Evolutionary conservation across 2,113 vertebrate species (phyloP).

Genomic region (Turnix velox): DNA sequence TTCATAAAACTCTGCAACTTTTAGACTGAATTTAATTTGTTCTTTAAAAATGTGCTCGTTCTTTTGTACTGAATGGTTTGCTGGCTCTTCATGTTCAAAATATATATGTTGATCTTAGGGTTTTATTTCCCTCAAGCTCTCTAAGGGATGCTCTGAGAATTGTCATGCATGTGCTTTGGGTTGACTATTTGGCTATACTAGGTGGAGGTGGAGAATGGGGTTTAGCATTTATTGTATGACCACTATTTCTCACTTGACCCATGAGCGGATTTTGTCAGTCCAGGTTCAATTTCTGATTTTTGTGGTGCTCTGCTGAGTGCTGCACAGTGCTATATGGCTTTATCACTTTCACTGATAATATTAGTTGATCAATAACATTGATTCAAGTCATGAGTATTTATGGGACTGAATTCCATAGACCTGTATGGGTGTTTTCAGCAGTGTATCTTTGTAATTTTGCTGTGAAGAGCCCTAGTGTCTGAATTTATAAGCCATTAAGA

Average conservation of each 20-base stretch:
- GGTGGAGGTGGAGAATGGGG: neutral
- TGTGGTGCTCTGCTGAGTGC: fast-evolving
- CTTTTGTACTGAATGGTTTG: neutral
- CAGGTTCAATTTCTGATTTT: neutral
- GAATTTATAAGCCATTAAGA: neutral
- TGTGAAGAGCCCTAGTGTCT: neutral
- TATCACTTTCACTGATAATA: neutral
- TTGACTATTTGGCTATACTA: fast-evolving
- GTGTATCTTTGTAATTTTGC: neutral
- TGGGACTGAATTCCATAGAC: neutral
- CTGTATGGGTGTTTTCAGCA: neutral
- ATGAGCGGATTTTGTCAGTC: neutral
- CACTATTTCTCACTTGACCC: neutral
- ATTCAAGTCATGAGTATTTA: neutral
- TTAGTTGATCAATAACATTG: neutral
- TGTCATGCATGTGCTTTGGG: neutral
- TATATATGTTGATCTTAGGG: neutral
- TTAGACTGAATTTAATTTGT: neutral
- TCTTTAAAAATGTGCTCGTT: neutral
- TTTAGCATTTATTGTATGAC: neutral
- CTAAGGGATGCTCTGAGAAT: neutral
- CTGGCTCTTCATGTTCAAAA: neutral
- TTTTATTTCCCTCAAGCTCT: neutral
- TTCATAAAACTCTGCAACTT: neutral
- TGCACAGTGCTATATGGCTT: neutral